phyloP scores from a whole-genome alignment of 2,797 vertebrate species.

The Crax fasciolata region DNA sequence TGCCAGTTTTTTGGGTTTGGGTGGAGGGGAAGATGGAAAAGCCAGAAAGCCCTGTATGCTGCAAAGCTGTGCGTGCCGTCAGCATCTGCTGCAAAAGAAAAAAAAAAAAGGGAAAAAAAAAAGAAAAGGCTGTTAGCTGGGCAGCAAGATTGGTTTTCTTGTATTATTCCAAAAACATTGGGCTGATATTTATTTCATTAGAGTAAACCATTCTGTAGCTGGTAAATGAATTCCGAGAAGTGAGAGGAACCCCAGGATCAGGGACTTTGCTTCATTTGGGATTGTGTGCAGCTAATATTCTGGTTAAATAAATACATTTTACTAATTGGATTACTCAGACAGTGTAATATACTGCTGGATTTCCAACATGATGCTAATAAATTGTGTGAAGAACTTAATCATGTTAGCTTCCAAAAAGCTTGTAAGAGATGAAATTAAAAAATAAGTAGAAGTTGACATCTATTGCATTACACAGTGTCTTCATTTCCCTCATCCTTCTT shows the following conservation, averaged over 20 bases:
- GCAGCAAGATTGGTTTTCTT: conserved; percentile 48
- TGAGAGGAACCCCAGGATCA: conserved; percentile 51
- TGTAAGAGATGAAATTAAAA: conserved; percentile 90
- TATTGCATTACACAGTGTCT: conserved; percentile 69
- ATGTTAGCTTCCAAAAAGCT: conserved; percentile 86
- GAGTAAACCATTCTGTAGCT: neutral
- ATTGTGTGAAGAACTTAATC: conserved; percentile 88
- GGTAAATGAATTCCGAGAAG: conserved; percentile 1
- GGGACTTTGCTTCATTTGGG: conserved; percentile 60
- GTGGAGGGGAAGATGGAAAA: neutral
- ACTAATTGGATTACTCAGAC: conserved; percentile 93
- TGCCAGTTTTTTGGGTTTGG: neutral
- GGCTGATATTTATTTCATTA: conserved; percentile 68
- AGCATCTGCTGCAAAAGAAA: neutral
- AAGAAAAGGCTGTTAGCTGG: conserved; percentile 3
- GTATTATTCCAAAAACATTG: conserved; percentile 53
- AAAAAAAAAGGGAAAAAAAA: too few species aligned
- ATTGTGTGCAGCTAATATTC: conserved; percentile 72
- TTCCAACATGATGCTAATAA: conserved; percentile 90
- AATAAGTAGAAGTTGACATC: conserved; percentile 84
- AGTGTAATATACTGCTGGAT: conserved; percentile 85
- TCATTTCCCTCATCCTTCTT: conserved; percentile 80
- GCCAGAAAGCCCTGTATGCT: neutral
- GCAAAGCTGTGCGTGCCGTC: neutral
- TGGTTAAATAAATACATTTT: conserved; percentile 85